Conservation (phyloP, 1,140 invertebrate genomes). For the Drosophila rhopaloa region DNA sequence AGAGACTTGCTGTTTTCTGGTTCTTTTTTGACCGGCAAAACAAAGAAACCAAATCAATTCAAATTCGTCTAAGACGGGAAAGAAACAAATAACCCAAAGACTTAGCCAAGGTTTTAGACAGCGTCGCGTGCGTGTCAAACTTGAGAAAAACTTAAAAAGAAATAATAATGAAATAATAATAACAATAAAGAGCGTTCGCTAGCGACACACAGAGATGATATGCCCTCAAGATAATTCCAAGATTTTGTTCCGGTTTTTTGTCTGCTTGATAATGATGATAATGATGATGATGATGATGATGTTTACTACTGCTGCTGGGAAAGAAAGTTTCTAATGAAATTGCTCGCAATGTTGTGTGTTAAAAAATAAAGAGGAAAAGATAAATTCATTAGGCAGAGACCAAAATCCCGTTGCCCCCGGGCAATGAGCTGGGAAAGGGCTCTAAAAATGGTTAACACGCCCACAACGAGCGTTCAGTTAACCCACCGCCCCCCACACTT, state of each 20-base stretch:
- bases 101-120: constrained; percentile 50
- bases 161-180: constrained; percentile 57
- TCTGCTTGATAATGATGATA: constrained; percentile 15
- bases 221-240: constrained; percentile 48
- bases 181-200: constrained; percentile 52
- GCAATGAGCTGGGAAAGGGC: constrained; percentile 43
- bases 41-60: constrained; percentile 47
- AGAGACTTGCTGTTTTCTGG: constrained; percentile 34
- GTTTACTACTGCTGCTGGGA: constrained; percentile 35
- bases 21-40: constrained; percentile 49
- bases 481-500: constrained; percentile 20
- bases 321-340: constrained; percentile 80
- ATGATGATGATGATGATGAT: background rate
- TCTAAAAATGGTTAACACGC: constrained; percentile 64
- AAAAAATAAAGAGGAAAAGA: constrained; percentile 37
- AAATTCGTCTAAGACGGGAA: constrained; percentile 39
- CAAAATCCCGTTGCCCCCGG: constrained; percentile 33
- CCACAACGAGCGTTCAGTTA: constrained; percentile 42
- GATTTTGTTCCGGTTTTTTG: constrained; percentile 72
- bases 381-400: constrained; percentile 68
- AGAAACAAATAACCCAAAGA: constrained; percentile 52
- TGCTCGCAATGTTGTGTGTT: constrained; percentile 66
- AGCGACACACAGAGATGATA: constrained; percentile 35
- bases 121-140: constrained; percentile 61
- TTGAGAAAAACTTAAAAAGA: constrained; percentile 52